Percentiles rank a stretch among this genome's conserved stretches.
Conservation (phyloP, 1,140 invertebrate genomes). For the Cotesia glomerata region DNA sequence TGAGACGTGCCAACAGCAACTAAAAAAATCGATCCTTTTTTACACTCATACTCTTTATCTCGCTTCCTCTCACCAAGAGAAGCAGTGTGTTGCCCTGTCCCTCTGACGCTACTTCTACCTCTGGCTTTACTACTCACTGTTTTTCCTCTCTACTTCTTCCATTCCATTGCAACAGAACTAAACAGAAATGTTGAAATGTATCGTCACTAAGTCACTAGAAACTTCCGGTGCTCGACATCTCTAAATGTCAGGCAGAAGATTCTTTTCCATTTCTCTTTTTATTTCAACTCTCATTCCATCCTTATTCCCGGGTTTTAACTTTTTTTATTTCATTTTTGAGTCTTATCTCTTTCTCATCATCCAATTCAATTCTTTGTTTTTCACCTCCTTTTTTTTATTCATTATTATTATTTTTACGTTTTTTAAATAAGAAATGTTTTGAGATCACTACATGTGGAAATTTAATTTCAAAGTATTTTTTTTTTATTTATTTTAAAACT, state of each 20-base stretch:
- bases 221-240: slow-evolving; percentile 16
- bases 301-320: not conserved
- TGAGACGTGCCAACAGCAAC: slow-evolving; percentile 19
- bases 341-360: slow-evolving; percentile 24
- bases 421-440: too few relatives aligned
- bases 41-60: not conserved
- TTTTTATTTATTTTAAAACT: too few relatives aligned
- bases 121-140: too few relatives aligned
- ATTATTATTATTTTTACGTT: too few relatives aligned
- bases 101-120: too few relatives aligned
- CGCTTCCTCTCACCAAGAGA: not conserved
- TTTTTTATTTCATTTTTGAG: slow-evolving; percentile 18
- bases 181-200: slow-evolving; percentile 4
- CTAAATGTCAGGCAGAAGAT: slow-evolving; percentile 9
- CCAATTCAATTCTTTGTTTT: slow-evolving; percentile 19
- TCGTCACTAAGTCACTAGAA: slow-evolving; percentile 20
- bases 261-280: slow-evolving; percentile 7
- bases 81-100: not conserved
- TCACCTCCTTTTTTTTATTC: not conserved
- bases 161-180: not conserved
- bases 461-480: too few relatives aligned
- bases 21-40: not conserved
- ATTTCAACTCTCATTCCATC: slow-evolving; percentile 16
- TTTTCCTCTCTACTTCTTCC: not conserved
- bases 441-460: too few relatives aligned